phyloP scores from a whole-genome alignment of 2,113 vertebrate genomes.

The Abramis brama region DNA sequence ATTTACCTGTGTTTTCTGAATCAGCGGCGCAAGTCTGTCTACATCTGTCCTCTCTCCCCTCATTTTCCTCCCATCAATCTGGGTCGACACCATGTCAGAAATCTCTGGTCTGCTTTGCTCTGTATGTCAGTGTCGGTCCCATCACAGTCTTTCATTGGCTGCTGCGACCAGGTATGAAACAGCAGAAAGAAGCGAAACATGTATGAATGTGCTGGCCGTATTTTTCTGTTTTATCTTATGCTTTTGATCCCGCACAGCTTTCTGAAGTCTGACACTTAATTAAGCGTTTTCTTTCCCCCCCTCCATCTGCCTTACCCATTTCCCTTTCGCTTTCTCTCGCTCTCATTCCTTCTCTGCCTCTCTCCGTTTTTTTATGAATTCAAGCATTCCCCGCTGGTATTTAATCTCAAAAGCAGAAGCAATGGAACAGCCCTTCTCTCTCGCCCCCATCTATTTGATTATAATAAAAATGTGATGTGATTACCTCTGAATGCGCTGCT shows the following conservation, averaged over 20 bases:
- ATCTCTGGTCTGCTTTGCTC: slow-evolving; percentile 64
- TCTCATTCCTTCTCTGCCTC: slow-evolving; percentile 40
- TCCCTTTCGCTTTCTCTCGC: slow-evolving; percentile 23
- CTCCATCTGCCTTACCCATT: slow-evolving; percentile 4
- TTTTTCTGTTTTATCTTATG: slow-evolving; percentile 52
- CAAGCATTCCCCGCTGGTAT: slow-evolving; percentile 63
- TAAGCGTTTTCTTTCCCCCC: slow-evolving; percentile 48
- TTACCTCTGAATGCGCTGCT: slow-evolving; percentile 41
- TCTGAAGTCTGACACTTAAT: slow-evolving; percentile 59
- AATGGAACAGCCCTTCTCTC: background rate
- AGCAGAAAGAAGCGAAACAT: slow-evolving; percentile 31
- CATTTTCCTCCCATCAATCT: slow-evolving; percentile 67
- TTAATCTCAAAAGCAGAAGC: slow-evolving; percentile 49
- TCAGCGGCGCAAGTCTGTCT: slow-evolving; percentile 61
- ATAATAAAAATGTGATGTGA: slow-evolving; percentile 47
- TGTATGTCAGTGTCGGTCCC: slow-evolving; percentile 63
- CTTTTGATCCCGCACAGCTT: slow-evolving; percentile 54
- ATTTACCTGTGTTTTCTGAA: slow-evolving; percentile 69
- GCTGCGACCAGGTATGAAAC: slow-evolving; percentile 37
- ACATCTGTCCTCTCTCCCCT: slow-evolving; percentile 67
- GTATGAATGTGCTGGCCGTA: slow-evolving; percentile 61
- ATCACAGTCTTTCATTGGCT: slow-evolving; percentile 59
- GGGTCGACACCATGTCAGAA: slow-evolving; percentile 74
- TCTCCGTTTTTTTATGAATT: slow-evolving; percentile 55
- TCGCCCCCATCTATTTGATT: slow-evolving; percentile 53